Evolutionary conservation across 2,888 invertebrate genomes (phyloP).

Genomic region (Tetranychus piercei): DNA sequence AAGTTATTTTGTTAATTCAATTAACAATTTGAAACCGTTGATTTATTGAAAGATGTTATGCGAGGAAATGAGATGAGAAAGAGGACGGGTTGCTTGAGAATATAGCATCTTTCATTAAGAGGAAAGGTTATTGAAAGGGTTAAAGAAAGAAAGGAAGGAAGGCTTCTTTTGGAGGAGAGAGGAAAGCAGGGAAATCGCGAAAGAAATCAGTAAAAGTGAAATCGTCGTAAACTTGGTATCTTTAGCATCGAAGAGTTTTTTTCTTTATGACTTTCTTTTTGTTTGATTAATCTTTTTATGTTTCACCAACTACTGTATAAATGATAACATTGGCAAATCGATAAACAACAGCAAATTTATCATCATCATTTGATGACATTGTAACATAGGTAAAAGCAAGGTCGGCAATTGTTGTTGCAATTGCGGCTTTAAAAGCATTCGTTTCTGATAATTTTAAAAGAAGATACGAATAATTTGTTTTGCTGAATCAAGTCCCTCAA

Average conservation of each 20-base stretch:
- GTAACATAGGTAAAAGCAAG: conserved; percentile 14
- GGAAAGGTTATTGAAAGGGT: not conserved
- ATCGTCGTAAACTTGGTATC: not conserved
- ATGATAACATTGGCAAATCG: conserved; percentile 14
- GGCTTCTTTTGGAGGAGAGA: not conserved
- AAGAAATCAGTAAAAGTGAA: not conserved
- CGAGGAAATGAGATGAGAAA: not conserved
- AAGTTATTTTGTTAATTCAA: not conserved
- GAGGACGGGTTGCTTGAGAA: not conserved
- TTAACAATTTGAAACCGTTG: not conserved
- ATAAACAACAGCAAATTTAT: conserved; percentile 15
- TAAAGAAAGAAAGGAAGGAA: not conserved
- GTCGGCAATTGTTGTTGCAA: conserved; percentile 15
- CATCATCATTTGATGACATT: conserved; percentile 4
- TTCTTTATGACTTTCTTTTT: not conserved
- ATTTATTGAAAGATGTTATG: not conserved
- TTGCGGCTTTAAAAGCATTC: conserved; percentile 3
- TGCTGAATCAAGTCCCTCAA: too few relatives aligned
- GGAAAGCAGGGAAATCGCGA: not conserved
- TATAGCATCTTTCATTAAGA: not conserved
- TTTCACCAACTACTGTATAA: conserved; percentile 4
- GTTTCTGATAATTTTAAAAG: too few relatives aligned
- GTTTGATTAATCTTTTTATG: not conserved
- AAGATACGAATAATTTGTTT: too few relatives aligned
- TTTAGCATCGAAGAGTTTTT: not conserved